Conservation (phyloP, 2,113 vertebrate species). For the Patagioenas fasciata region DNA sequence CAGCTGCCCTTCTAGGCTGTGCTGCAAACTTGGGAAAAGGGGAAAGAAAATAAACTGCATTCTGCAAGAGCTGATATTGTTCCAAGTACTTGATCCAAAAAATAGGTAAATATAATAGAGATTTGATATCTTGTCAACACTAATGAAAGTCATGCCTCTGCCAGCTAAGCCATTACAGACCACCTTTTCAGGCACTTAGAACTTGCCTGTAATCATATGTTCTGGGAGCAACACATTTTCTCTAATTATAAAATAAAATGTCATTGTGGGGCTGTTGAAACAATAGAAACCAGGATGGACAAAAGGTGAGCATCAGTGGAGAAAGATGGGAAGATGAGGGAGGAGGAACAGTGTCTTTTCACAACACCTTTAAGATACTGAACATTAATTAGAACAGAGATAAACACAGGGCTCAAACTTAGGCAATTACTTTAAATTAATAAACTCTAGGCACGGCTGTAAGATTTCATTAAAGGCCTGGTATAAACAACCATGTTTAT, state of each 20-base stretch:
- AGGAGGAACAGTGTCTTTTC: neutral
- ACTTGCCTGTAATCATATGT: neutral
- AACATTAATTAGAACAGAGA: neutral
- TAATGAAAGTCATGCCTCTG: slow-evolving; percentile 5
- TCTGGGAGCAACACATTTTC: neutral
- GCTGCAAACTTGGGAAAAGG: neutral
- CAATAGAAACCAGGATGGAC: neutral
- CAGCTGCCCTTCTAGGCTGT: neutral
- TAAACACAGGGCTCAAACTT: neutral
- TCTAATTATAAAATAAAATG: neutral
- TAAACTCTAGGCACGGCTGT: neutral
- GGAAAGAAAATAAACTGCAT: neutral
- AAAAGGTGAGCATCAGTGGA: neutral
- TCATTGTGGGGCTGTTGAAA: neutral
- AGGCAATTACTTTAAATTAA: neutral
- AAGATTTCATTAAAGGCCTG: neutral
- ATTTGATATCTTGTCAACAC: slow-evolving; percentile 10
- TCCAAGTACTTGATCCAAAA: neutral
- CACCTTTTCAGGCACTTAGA: neutral
- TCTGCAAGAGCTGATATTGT: neutral
- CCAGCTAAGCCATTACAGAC: slow-evolving; percentile 5
- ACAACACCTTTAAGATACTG: neutral
- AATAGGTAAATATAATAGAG: neutral
- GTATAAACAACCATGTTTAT: neutral
- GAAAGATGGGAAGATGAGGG: neutral